phyloP scores from a whole-genome alignment of 64 coral and sea anemone species.

The Porites lutea region DNA sequence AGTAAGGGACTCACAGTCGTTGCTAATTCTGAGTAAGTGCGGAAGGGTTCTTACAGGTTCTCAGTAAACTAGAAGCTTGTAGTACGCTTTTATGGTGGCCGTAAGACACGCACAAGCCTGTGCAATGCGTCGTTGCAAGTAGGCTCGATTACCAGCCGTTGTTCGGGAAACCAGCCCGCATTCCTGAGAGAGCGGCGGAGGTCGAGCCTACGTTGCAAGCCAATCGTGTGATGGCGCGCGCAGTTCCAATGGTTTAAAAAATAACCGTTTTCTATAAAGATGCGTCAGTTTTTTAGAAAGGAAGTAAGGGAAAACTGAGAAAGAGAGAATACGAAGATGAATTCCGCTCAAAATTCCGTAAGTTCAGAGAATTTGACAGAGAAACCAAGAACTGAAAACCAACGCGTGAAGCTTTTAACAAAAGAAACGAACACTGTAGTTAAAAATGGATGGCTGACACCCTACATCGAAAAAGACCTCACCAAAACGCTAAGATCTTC shows the following conservation, averaged over 20 bases:
- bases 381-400: not conserved
- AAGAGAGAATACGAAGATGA: not conserved
- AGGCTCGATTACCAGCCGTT: no score
- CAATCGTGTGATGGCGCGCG: no score
- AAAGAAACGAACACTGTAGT: not conserved
- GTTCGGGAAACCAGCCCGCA: no score
- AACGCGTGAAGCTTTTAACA: not conserved
- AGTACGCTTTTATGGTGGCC: no score
- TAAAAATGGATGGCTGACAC: conserved; percentile 15
- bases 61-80: no score
- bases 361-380: not conserved
- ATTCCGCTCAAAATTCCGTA: not conserved
- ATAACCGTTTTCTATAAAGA: not conserved
- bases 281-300: not conserved
- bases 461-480: conserved; percentile 22
- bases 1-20: no score
- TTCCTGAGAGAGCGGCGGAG: no score
- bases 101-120: no score
- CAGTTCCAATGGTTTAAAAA: not conserved
- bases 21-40: no score
- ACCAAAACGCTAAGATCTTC: conserved; percentile 15
- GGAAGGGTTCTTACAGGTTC: no score
- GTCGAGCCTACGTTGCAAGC: no score
- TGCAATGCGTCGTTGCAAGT: no score
- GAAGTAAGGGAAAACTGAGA: not conserved